Conservation (phyloP, 2,797 vertebrate genomes). For the Pangasius djambal region DNA sequence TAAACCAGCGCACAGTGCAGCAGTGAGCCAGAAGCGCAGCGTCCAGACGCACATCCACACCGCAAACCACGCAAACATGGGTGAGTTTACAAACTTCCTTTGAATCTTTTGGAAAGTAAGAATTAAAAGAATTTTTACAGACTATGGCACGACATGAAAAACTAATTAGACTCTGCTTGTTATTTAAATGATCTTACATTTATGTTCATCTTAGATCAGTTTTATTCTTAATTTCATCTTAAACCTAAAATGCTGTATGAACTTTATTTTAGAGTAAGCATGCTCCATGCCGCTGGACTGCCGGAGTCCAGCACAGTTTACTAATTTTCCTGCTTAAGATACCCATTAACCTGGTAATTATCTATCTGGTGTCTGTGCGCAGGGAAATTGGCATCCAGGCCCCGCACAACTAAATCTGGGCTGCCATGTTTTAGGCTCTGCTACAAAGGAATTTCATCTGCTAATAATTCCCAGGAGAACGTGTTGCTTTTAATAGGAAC, state of each 20-base stretch:
- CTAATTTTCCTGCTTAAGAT: background rate
- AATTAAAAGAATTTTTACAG: background rate
- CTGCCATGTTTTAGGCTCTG: background rate
- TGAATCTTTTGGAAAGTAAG: background rate
- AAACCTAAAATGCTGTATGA: background rate
- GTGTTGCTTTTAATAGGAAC: slow-evolving; percentile 36
- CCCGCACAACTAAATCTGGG: background rate
- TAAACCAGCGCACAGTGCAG: background rate
- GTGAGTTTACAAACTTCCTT: slow-evolving; percentile 13
- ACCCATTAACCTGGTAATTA: background rate
- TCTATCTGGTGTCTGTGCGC: background rate
- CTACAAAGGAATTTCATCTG: background rate
- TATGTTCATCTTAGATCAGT: background rate
- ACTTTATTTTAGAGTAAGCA: background rate
- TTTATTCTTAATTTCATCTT: background rate
- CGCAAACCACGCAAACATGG: slow-evolving; percentile 13
- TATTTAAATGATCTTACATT: background rate
- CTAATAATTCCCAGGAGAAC: background rate
- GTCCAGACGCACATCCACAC: background rate
- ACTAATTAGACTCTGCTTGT: background rate
- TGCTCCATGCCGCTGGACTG: background rate
- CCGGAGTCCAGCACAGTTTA: background rate
- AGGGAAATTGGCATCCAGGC: background rate
- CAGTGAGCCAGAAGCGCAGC: background rate
- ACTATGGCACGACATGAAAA: background rate